A percentile compares a stretch with the other conserved stretches of the same genome.
phyloP scores from a whole-genome alignment of 2,113 vertebrate species.

The Eudyptes chrysolophus region DNA sequence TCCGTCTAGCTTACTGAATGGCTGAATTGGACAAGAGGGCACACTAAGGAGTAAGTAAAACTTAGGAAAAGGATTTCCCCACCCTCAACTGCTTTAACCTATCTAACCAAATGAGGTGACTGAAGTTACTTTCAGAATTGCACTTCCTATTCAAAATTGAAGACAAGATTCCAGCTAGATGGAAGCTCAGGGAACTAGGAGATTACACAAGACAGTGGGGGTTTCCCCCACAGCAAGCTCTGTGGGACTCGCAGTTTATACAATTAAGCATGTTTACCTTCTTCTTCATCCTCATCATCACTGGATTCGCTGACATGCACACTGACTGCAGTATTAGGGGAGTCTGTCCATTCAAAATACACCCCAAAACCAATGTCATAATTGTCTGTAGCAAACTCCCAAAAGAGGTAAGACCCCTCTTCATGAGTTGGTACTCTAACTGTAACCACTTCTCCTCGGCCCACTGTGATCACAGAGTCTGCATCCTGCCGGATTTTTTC shows the following conservation, averaged over 20 bases:
- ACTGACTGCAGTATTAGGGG: constrained; percentile 92
- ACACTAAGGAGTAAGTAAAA: neutral
- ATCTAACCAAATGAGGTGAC: neutral
- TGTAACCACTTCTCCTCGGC: constrained; percentile 97
- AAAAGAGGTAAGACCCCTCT: constrained; percentile 97
- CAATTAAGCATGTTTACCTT: constrained; percentile 75
- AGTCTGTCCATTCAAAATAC: constrained; percentile 99
- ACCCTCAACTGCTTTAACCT: neutral
- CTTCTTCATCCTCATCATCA: constrained; percentile 96
- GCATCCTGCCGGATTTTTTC: constrained; percentile 97
- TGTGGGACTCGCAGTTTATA: neutral
- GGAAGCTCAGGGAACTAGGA: neutral
- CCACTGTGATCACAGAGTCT: constrained; percentile 97
- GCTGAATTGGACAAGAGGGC: neutral
- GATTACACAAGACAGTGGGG: neutral
- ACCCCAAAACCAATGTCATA: constrained; percentile 99
- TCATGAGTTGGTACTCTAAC: constrained; percentile 97
- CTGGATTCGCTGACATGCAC: constrained; percentile 99
- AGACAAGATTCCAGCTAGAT: neutral
- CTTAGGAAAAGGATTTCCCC: neutral
- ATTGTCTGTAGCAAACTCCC: constrained; percentile 99
- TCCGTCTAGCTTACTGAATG: neutral
- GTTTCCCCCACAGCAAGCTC: neutral
- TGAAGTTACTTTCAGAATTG: neutral
- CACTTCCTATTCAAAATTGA: neutral